Evolutionary conservation across 2,113 vertebrate species (phyloP).

Genomic region (Fulica atra): DNA sequence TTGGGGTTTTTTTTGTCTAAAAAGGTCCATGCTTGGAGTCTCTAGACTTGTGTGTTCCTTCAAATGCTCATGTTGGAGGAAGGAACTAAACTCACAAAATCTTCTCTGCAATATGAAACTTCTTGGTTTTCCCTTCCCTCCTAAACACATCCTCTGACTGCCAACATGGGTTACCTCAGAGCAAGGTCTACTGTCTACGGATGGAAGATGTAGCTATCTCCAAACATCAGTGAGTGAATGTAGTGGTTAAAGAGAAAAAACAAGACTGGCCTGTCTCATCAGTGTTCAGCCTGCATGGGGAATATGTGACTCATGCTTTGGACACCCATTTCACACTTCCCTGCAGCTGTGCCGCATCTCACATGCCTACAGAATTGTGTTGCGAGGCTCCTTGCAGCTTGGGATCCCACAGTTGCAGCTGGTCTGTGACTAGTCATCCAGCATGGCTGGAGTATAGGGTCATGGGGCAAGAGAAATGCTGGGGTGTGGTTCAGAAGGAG

Average conservation of each 20-base stretch:
- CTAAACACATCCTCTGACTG: neutral
- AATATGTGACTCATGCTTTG: conserved; percentile 35
- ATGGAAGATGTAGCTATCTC: neutral
- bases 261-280: neutral
- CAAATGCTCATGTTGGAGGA: neutral
- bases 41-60: neutral
- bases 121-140: neutral
- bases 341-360: neutral
- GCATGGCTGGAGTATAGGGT: neutral
- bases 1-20: neutral
- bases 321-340: neutral
- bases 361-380: neutral
- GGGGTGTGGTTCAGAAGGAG: neutral
- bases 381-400: neutral
- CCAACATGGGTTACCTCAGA: neutral
- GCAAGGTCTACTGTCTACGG: neutral
- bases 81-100: neutral
- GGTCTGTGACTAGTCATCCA: neutral
- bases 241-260: neutral
- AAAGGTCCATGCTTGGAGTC: neutral
- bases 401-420: conserved; percentile 10
- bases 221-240: neutral
- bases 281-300: neutral
- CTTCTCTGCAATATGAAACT: neutral
- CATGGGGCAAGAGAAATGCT: neutral